Percentiles rank a stretch among this genome's conserved stretches.
Evolutionary conservation across 1,140 invertebrate species (phyloP).

Genomic region (Drosophila ohnishii): DNA sequence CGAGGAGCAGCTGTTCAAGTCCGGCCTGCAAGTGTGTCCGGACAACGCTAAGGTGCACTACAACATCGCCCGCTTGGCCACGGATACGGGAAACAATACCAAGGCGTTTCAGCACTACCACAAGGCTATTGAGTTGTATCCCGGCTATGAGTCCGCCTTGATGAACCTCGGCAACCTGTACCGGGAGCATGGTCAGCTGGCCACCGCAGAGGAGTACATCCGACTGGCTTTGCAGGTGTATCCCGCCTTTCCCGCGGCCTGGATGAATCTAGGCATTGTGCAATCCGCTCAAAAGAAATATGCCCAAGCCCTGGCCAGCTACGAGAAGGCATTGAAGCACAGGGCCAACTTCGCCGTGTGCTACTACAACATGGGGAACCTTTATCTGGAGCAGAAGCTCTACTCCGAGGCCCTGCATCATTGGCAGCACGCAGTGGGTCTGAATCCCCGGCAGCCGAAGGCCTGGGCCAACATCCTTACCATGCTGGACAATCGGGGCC

Average conservation of each 20-base stretch:
- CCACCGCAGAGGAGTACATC: slow-evolving; percentile 91
- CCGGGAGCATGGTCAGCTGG: slow-evolving; percentile 89
- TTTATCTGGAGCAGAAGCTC: slow-evolving; percentile 86
- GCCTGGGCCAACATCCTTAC: slow-evolving; percentile 97
- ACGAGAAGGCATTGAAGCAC: slow-evolving; percentile 89
- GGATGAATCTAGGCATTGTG: slow-evolving; percentile 99
- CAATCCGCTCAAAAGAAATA: slow-evolving; percentile 89
- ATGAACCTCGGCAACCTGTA: slow-evolving; percentile 98
- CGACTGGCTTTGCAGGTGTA: slow-evolving; percentile 89
- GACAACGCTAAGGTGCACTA: slow-evolving; percentile 98
- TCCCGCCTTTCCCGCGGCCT: slow-evolving; percentile 96
- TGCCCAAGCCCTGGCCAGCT: slow-evolving; percentile 90
- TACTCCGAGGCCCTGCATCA: slow-evolving; percentile 85
- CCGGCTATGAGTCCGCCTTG: slow-evolving; percentile 97
- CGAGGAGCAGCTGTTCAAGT: slow-evolving; percentile 89
- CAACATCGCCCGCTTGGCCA: slow-evolving; percentile 95
- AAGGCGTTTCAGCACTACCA: slow-evolving; percentile 91
- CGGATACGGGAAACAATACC: slow-evolving; percentile 88
- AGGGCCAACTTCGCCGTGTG: slow-evolving; percentile 94
- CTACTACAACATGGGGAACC: slow-evolving; percentile 96
- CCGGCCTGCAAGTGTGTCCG: slow-evolving; percentile 90
- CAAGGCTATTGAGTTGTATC: slow-evolving; percentile 92
- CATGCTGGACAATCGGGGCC: slow-evolving; percentile 92
- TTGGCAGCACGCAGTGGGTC: slow-evolving; percentile 91
- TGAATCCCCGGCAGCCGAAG: slow-evolving; percentile 90